Conservation (phyloP, 2,888 invertebrate genomes). For the Conops quadrifasciatus region DNA sequence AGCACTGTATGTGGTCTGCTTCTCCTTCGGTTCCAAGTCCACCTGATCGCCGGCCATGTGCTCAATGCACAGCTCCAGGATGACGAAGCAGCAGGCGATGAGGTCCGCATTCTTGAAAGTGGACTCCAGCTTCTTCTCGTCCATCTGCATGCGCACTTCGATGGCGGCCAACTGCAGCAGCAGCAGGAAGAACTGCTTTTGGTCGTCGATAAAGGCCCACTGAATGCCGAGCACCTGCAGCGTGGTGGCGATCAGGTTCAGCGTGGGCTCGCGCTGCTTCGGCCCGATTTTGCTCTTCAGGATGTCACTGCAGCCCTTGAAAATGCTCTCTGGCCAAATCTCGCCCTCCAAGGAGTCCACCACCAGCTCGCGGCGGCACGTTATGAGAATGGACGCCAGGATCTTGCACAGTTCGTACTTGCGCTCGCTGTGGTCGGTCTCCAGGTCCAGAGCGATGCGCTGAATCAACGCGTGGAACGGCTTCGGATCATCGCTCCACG, state of each 20-base stretch:
- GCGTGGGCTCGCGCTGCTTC: conserved; percentile 87
- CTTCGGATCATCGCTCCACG: conserved; percentile 82
- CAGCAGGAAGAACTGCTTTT: conserved; percentile 82
- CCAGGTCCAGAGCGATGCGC: conserved; percentile 86
- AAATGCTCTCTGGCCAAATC: conserved; percentile 83
- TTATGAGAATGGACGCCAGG: conserved; percentile 77
- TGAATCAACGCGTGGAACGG: conserved; percentile 84
- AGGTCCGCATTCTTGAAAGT: conserved; percentile 80
- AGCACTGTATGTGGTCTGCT: conserved; percentile 88
- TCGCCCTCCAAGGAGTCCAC: conserved; percentile 74
- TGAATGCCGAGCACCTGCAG: conserved; percentile 84
- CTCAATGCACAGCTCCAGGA: conserved; percentile 80
- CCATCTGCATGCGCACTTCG: conserved; percentile 93
- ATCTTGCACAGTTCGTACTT: conserved; percentile 90
- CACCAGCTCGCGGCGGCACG: conserved; percentile 75
- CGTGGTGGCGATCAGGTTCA: conserved; percentile 82
- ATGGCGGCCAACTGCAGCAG: conserved; percentile 88
- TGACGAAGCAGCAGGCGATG: conserved; percentile 83
- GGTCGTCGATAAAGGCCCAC: conserved; percentile 83
- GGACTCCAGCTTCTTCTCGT: conserved; percentile 83
- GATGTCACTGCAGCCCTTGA: conserved; percentile 84
- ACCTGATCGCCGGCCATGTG: conserved; percentile 83
- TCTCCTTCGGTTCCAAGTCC: conserved; percentile 88
- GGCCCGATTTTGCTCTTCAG: conserved; percentile 87
- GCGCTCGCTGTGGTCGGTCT: conserved; percentile 85